phyloP scores from a whole-genome alignment of 2,888 invertebrate genomes.

The Cryptosula pallasiana region DNA sequence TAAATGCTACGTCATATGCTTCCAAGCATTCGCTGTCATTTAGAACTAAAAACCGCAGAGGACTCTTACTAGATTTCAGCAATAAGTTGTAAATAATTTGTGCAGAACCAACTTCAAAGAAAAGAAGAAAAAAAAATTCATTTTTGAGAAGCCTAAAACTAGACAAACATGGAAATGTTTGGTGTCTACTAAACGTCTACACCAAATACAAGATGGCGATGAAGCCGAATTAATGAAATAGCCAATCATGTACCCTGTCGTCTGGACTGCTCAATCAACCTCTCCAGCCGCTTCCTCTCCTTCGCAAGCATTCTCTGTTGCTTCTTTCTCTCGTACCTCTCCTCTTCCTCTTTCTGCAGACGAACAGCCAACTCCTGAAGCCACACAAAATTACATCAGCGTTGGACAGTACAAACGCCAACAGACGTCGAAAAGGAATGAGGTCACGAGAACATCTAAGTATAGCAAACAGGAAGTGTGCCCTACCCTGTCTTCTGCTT shows the following conservation, averaged over 20 bases:
- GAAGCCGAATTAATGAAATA: no score
- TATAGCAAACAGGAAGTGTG: no score
- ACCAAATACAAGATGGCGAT: neutral
- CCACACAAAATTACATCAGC: no score
- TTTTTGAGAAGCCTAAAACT: neutral
- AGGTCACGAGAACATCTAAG: no score
- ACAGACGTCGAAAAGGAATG: neutral
- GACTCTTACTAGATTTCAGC: no score
- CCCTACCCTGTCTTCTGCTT: slow-evolving; percentile 52
- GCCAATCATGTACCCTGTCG: neutral
- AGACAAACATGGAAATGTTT: neutral
- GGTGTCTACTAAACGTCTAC: neutral
- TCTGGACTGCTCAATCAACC: slow-evolving; percentile 33
- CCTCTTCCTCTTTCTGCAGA: slow-evolving; percentile 41
- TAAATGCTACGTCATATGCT: no score
- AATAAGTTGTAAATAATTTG: no score
- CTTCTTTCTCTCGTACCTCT: slow-evolving; percentile 41
- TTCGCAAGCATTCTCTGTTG: slow-evolving; percentile 38
- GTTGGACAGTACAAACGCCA: no score
- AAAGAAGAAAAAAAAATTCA: no score
- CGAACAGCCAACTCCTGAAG: slow-evolving; percentile 38
- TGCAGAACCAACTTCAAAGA: no score
- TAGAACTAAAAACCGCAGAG: no score
- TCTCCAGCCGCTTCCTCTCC: slow-evolving; percentile 39
- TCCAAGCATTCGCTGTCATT: no score